Percentiles rank a stretch among this genome's conserved stretches.
These are phyloP conservation scores for Alexandromys fortis DNA, from an alignment of 2,113 vertebrate genomes.

Conservation along the genomic window DNA sequence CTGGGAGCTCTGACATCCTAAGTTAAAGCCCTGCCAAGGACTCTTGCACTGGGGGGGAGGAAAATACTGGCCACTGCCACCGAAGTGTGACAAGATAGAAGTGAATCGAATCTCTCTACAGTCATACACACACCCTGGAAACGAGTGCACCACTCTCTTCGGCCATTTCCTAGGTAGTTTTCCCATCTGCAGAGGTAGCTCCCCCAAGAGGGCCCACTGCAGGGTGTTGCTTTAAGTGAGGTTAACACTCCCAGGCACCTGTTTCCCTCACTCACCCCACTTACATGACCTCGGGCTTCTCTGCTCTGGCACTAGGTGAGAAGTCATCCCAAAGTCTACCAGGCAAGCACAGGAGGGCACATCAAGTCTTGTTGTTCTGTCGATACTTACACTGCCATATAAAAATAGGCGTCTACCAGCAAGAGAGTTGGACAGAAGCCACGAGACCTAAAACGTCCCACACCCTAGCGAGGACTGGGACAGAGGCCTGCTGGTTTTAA, in stretches of 20 bases:
- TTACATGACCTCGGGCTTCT: constrained; percentile 81
- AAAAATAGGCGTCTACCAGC: constrained; percentile 73
- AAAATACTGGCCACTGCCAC: neutral
- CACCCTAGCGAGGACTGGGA: constrained; percentile 36
- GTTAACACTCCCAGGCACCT: constrained; percentile 81
- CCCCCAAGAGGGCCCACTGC: constrained; percentile 73
- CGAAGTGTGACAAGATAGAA: constrained; percentile 17
- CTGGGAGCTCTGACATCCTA: neutral
- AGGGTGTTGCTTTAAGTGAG: constrained; percentile 77
- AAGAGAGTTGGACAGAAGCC: constrained; percentile 53
- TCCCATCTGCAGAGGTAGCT: constrained; percentile 76
- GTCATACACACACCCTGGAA: constrained; percentile 70
- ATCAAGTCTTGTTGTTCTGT: constrained; percentile 45
- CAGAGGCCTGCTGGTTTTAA: neutral
- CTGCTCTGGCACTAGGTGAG: constrained; percentile 67
- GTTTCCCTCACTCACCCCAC: constrained; percentile 84
- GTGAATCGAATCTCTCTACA: constrained; percentile 58
- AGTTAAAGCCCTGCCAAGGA: constrained; percentile 40
- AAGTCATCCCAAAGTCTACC: constrained; percentile 34
- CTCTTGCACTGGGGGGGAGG: neutral
- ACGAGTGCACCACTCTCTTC: constrained; percentile 59
- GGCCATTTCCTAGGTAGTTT: constrained; percentile 72
- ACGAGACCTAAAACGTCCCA: constrained; percentile 58
- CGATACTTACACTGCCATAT: constrained; percentile 60
- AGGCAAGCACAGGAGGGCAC: constrained; percentile 55